Evolutionary conservation across 2,797 vertebrate species (phyloP).

Genomic region (Bucorvus abyssinicus): DNA sequence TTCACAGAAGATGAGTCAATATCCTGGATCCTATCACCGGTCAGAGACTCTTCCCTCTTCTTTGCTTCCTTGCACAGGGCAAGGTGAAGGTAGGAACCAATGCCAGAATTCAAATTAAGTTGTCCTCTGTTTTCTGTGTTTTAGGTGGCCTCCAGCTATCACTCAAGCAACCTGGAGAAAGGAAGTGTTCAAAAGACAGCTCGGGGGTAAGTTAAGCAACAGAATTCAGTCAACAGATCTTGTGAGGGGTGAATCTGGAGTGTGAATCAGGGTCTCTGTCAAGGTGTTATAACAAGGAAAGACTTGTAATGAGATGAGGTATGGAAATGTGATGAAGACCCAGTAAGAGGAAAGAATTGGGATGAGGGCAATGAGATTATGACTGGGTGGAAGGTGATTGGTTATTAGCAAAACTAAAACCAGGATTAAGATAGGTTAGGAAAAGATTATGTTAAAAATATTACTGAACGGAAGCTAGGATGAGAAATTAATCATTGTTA

Average conservation of each 20-base stretch:
- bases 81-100: not conserved
- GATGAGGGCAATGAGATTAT: not conserved
- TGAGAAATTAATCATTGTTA: not conserved
- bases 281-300: not conserved
- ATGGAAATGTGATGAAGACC: not conserved
- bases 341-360: not conserved
- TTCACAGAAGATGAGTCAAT: not conserved
- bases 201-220: not conserved
- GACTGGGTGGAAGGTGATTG: not conserved
- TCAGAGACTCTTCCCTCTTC: not conserved
- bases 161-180: not conserved
- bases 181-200: not conserved
- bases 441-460: not conserved
- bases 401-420: not conserved
- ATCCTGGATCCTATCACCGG: not conserved
- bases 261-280: not conserved
- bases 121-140: not conserved
- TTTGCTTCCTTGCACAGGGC: not conserved
- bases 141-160: not conserved
- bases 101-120: not conserved
- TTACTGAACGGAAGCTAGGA: not conserved
- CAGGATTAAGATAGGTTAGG: not conserved
- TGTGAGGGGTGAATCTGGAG: not conserved
- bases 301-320: not conserved
- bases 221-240: not conserved